Percentiles rank a stretch among this genome's conserved stretches.
Evolutionary conservation across 2,797 vertebrate species (phyloP).

Genomic region (Varecia variegata): DNA sequence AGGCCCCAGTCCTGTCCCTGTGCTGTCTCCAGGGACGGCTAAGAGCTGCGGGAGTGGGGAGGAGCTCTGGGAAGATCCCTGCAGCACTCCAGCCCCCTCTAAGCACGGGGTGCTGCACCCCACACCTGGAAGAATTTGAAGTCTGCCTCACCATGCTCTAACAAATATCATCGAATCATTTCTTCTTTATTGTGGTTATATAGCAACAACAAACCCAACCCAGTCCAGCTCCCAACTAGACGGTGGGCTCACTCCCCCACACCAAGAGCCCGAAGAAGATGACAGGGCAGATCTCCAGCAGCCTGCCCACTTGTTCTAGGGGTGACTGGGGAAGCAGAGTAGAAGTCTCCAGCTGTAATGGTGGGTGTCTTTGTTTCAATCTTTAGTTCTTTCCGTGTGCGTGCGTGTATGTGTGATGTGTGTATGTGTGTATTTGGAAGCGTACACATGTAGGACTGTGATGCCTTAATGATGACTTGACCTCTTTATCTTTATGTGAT

Average conservation of each 20-base stretch:
- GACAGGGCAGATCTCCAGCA: too few species aligned
- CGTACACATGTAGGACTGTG: neutral
- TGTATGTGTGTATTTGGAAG: neutral
- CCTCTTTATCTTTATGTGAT: neutral
- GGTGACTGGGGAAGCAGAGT: accelerated
- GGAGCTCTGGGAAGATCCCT: neutral
- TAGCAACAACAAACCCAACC: neutral
- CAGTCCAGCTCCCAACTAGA: neutral
- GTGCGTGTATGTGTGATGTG: too few species aligned
- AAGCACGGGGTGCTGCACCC: neutral
- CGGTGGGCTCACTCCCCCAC: neutral
- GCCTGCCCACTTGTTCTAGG: neutral
- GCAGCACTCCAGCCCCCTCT: neutral
- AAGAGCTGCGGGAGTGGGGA: neutral
- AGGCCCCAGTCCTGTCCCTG: too few species aligned
- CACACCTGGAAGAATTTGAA: neutral
- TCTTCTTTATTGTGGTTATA: neutral
- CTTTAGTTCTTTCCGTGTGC: neutral
- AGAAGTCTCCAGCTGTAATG: neutral
- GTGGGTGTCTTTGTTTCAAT: neutral
- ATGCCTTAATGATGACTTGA: neutral
- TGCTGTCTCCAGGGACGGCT: neutral
- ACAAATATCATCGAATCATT: neutral
- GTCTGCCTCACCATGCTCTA: neutral
- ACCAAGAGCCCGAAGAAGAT: neutral